phyloP scores from a whole-genome alignment of 2,113 vertebrate genomes.

The Diadophis punctatus region DNA sequence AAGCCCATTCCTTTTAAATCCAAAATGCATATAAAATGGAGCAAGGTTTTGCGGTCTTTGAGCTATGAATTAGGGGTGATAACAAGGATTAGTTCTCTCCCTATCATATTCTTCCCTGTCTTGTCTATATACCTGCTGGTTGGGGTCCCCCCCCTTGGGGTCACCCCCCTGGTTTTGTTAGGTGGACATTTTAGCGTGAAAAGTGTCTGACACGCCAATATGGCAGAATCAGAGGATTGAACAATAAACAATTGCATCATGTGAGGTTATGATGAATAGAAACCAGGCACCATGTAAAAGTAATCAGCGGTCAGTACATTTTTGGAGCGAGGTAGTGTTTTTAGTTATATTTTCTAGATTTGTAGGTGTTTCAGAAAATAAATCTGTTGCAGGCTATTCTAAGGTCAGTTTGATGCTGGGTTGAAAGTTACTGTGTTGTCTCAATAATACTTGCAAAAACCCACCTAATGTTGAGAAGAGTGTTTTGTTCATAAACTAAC shows the following conservation, averaged over 20 bases:
- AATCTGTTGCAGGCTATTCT: not conserved
- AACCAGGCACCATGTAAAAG: not conserved
- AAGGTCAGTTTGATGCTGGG: not conserved
- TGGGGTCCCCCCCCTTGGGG: no score
- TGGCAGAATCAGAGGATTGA: not conserved
- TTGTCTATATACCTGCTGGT: not conserved
- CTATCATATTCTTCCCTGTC: not conserved
- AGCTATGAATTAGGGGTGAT: not conserved
- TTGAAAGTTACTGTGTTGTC: not conserved
- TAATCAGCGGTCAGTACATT: not conserved
- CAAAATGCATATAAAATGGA: not conserved
- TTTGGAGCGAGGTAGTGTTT: not conserved
- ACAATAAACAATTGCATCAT: not conserved
- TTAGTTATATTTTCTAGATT: not conserved
- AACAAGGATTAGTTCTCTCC: not conserved
- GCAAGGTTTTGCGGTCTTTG: not conserved
- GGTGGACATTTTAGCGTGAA: not conserved
- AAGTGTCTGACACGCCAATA: not conserved
- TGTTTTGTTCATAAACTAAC: not conserved
- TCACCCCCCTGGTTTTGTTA: not conserved
- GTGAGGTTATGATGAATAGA: not conserved
- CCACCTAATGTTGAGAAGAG: not conserved
- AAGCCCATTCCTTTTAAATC: not conserved
- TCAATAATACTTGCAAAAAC: not conserved
- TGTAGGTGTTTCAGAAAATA: not conserved